Evolutionary conservation across 2,113 vertebrate genomes (phyloP).

Genomic region (Cisticola juncidis): DNA sequence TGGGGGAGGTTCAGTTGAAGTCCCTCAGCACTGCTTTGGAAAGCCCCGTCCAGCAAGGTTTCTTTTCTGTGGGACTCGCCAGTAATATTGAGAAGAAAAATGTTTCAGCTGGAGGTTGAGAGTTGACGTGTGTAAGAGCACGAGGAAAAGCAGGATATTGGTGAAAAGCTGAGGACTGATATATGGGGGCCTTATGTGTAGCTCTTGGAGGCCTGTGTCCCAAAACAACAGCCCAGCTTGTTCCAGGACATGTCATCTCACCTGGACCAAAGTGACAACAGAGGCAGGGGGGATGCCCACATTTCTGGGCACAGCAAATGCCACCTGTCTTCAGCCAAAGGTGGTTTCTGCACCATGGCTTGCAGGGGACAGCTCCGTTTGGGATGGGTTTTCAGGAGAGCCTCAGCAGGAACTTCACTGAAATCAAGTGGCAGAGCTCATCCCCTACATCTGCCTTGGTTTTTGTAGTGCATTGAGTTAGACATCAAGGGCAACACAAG

Average conservation of each 20-base stretch:
- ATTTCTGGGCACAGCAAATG: accelerated
- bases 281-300: neutral
- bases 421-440: neutral
- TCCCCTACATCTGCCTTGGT: slow-evolving; percentile 13
- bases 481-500: neutral
- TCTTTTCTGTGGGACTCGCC: neutral
- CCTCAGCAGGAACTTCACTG: neutral
- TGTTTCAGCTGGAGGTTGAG: accelerated
- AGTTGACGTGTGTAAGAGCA: neutral
- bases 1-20: neutral
- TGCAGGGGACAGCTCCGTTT: neutral
- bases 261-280: neutral
- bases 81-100: neutral
- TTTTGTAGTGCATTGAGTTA: neutral
- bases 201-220: neutral
- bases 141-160: neutral
- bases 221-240: neutral
- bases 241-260: neutral
- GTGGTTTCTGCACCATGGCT: accelerated
- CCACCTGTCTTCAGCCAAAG: neutral
- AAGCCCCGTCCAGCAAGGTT: neutral
- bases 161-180: neutral
- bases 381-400: neutral
- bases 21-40: neutral
- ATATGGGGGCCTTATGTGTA: neutral